Evolutionary conservation across 2,888 invertebrate species (phyloP).

Genomic region (Dione juno): DNA sequence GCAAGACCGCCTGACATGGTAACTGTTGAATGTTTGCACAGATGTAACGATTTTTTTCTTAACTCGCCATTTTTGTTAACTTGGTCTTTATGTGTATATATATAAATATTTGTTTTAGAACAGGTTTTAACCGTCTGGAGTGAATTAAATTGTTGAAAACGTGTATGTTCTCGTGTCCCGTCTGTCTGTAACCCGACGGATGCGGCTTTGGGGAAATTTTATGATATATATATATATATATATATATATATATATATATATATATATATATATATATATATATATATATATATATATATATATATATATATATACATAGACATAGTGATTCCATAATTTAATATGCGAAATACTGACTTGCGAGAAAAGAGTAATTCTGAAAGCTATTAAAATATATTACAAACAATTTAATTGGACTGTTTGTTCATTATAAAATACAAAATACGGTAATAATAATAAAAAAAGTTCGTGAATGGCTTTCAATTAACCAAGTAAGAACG

Average conservation of each 20-base stretch:
- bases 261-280: too few species aligned
- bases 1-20: slow-evolving; percentile 27
- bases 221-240: too few species aligned
- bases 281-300: too few species aligned
- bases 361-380: too few species aligned
- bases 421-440: neutral
- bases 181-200: too few species aligned
- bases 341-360: too few species aligned
- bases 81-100: slow-evolving; percentile 1
- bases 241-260: too few species aligned
- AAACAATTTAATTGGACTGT: slow-evolving; percentile 1
- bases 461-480: neutral
- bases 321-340: too few species aligned
- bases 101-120: slow-evolving; percentile 20
- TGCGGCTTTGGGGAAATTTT: too few species aligned
- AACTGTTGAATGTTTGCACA: slow-evolving; percentile 38
- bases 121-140: slow-evolving; percentile 1
- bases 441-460: neutral
- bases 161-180: neutral
- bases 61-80: slow-evolving; percentile 38
- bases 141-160: neutral
- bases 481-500: neutral
- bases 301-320: too few species aligned
- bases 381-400: neutral
- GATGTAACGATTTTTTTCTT: slow-evolving; percentile 38